Base-by-base conservation (phyloP, 2,113 vertebrate genomes). In the Zosterops pallidus region DNA sequence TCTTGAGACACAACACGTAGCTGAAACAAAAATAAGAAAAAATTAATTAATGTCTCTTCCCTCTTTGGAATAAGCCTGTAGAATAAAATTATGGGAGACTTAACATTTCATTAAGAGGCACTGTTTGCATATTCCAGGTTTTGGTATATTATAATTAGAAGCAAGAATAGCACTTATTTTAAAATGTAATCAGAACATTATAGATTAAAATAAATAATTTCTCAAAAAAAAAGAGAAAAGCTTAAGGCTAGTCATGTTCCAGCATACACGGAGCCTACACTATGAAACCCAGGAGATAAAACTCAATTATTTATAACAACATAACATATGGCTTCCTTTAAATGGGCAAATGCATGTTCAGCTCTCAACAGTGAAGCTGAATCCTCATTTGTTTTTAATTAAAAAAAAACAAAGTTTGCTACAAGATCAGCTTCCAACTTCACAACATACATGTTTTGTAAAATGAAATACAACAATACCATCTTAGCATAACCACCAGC, bases 1-100 rank as follows among this genome's bases (percentile, higher is more conserved):
- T 99, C 99, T 94, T 99, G 99, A 74, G 98, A 99, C 75, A 99
- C 98, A 86, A 99, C 99, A 64, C 99, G 98, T 39, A 99, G 97
- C 99, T 99, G 95, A 95, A 91, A 97, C n/a, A 95, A 70, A 92
- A 97, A 83, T 14, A 78, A 86, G 76, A 86, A 39, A 80, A 87
- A 91, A 53, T 17, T 69, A 83, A 72, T 85, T 60, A 87, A 59
- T 41, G 28, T 76, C 18, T 22, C 63, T 63, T 65, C 6, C 12
- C 23, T 75, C 53, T 55, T 80, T 60, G 11, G n/a, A 81, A 53
- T 70, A 57, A 46, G 13, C 5, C 31, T 3, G 3, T 26, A 56
- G 13, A 65, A 83, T 56, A 50, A 92, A 63, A 81, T 52, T 69
- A 63, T 20, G 12, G 7, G 26, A 83, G 17, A 78, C 14, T 77